phyloP scores from a whole-genome alignment of 2,113 vertebrate species.

The Cynoglossus semilaevis region DNA sequence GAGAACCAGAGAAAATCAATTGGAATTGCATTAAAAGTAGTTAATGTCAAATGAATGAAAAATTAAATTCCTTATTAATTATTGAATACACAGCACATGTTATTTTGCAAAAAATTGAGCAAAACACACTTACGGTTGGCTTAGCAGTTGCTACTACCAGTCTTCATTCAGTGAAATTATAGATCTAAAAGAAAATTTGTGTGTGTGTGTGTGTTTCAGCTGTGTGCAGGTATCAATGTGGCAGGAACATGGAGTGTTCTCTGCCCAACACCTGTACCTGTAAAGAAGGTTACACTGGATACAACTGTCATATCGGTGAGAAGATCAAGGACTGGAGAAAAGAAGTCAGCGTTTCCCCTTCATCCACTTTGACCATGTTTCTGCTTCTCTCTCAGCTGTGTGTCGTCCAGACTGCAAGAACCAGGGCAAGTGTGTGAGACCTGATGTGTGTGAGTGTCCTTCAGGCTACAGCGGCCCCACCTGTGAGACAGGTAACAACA shows the following conservation, averaged over 20 bases:
- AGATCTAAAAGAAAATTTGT: slow-evolving; percentile 1
- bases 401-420: slow-evolving; percentile 89
- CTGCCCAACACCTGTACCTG: slow-evolving; percentile 86
- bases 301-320: slow-evolving; percentile 84
- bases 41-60: too few species aligned
- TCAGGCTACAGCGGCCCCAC: slow-evolving; percentile 76
- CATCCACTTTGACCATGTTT: background rate
- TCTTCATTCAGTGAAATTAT: too few species aligned
- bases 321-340: background rate
- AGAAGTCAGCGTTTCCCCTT: background rate
- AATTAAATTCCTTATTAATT: too few species aligned
- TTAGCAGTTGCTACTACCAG: too few species aligned
- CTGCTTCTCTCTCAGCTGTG: slow-evolving; percentile 73
- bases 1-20: too few species aligned
- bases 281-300: slow-evolving; percentile 83
- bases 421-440: slow-evolving; percentile 82
- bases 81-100: too few species aligned
- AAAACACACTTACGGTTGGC: too few species aligned
- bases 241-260: slow-evolving; percentile 84
- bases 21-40: too few species aligned
- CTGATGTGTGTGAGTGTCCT: slow-evolving; percentile 81
- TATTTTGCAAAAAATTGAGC: too few species aligned
- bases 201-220: slow-evolving; percentile 69
- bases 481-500: slow-evolving; percentile 83
- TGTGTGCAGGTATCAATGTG: slow-evolving; percentile 82